Percentiles rank a stretch among this genome's conserved stretches.
Conservation (phyloP, 30 jellyfish, hydroid and myxozoan genomes). For the Turritopsis rubra region DNA sequence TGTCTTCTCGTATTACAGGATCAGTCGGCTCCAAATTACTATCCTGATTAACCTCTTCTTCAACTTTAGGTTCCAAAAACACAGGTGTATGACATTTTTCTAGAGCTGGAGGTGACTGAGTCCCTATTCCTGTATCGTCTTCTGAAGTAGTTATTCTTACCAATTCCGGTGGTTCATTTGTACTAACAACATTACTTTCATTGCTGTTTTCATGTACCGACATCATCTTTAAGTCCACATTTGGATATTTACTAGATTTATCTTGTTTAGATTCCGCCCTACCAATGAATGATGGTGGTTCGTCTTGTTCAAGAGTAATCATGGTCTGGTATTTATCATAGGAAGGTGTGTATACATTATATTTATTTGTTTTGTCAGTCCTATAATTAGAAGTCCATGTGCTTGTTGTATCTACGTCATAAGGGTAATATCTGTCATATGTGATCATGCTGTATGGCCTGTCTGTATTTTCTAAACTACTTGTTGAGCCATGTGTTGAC, state of each 20-base stretch:
- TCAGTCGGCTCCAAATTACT: constrained; percentile 5
- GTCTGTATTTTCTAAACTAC: not conserved
- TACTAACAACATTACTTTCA: not conserved
- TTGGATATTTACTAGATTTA: not conserved
- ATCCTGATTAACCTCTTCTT: constrained; percentile 16
- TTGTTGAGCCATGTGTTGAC: constrained; percentile 4
- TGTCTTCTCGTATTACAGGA: not conserved
- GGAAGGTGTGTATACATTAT: not conserved
- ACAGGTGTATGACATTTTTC: constrained; percentile 13
- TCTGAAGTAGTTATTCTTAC: not conserved
- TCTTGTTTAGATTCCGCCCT: not conserved
- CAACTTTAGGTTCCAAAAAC: not conserved
- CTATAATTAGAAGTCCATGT: not conserved
- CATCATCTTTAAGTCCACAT: not conserved
- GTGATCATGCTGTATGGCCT: not conserved
- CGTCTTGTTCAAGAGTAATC: not conserved
- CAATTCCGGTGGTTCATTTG: constrained; percentile 11
- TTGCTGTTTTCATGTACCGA: constrained; percentile 7
- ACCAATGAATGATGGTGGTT: not conserved
- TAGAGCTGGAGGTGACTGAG: constrained; percentile 18
- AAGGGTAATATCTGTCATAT: not conserved
- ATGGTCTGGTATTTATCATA: constrained; percentile 2
- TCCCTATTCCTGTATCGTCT: not conserved
- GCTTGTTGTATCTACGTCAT: constrained; percentile 8
- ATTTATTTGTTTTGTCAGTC: not conserved